A percentile compares a stretch with the other conserved stretches of the same genome.
Evolutionary conservation across 37 sponge, comb jelly and placozoan genomes (phyloP).

Genomic region (Crambe crambe): DNA sequence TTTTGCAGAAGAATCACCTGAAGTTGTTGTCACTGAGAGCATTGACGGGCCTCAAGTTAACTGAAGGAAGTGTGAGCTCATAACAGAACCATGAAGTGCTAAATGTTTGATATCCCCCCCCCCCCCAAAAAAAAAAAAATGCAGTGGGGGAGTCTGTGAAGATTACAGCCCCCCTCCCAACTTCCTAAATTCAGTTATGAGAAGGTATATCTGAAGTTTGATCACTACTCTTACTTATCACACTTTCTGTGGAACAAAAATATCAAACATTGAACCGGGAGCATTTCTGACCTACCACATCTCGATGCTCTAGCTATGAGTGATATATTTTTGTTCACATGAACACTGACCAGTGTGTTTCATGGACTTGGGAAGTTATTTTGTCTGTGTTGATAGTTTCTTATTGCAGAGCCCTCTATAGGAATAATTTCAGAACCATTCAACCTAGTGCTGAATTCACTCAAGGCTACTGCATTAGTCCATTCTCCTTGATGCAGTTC

Average conservation of each 20-base stretch:
- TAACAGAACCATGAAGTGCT: background rate
- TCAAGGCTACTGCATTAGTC: background rate
- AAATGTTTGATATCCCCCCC: background rate
- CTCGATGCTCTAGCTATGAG: slow-evolving; percentile 15
- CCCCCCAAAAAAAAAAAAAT: too few relatives aligned
- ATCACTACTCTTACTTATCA: too few relatives aligned
- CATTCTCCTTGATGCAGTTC: slow-evolving; percentile 7
- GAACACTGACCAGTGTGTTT: too few relatives aligned
- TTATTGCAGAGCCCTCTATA: slow-evolving; percentile 10
- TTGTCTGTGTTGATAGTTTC: background rate
- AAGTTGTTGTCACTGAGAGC: background rate
- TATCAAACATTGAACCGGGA: slow-evolving; percentile 15
- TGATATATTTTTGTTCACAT: background rate
- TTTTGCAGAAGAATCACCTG: slow-evolving; percentile 4
- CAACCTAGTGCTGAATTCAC: slow-evolving; percentile 3
- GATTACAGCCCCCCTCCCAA: too few relatives aligned
- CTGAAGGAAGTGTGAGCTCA: slow-evolving; percentile 8
- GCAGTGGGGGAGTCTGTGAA: too few relatives aligned
- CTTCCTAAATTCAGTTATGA: too few relatives aligned
- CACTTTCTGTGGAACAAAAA: too few relatives aligned
- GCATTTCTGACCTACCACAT: slow-evolving; percentile 1
- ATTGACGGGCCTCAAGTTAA: background rate
- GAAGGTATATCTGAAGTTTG: too few relatives aligned
- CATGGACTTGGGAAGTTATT: too few relatives aligned
- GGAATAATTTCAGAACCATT: background rate